Conservation (phyloP, 2,797 vertebrate species). For the Taenioides sp. region DNA sequence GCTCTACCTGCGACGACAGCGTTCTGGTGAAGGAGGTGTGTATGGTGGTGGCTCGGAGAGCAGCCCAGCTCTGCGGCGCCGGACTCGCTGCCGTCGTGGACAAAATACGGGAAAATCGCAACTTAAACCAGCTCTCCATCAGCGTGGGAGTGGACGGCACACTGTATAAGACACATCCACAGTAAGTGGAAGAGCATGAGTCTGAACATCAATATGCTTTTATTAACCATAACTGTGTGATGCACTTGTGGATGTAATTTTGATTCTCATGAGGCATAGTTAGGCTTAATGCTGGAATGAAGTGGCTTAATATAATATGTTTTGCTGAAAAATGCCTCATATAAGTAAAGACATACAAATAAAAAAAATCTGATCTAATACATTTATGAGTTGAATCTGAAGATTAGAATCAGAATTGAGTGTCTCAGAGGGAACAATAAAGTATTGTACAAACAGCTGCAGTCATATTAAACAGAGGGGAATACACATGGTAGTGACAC, state of each 20-base stretch:
- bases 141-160: constrained; percentile 95
- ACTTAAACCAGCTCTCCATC: constrained; percentile 83
- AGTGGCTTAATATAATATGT: too few species aligned
- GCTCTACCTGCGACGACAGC: constrained; percentile 92
- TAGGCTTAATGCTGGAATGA: too few species aligned
- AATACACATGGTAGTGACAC: neutral
- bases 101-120: constrained; percentile 89
- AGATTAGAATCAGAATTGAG: too few species aligned
- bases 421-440: too few species aligned
- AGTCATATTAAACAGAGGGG: neutral
- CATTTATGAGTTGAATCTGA: too few species aligned
- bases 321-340: too few species aligned
- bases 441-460: too few species aligned
- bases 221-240: neutral
- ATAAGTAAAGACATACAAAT: too few species aligned
- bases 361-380: too few species aligned
- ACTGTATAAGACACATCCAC: constrained; percentile 95
- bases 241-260: neutral
- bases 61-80: constrained; percentile 91
- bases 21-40: constrained; percentile 98
- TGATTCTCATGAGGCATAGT: neutral
- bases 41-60: constrained; percentile 83
- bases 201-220: neutral
- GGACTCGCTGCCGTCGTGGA: constrained; percentile 94
- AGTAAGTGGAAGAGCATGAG: constrained; percentile 78